phyloP scores from a whole-genome alignment of 1,140 invertebrate genomes.

The Portunus trituberculatus region DNA sequence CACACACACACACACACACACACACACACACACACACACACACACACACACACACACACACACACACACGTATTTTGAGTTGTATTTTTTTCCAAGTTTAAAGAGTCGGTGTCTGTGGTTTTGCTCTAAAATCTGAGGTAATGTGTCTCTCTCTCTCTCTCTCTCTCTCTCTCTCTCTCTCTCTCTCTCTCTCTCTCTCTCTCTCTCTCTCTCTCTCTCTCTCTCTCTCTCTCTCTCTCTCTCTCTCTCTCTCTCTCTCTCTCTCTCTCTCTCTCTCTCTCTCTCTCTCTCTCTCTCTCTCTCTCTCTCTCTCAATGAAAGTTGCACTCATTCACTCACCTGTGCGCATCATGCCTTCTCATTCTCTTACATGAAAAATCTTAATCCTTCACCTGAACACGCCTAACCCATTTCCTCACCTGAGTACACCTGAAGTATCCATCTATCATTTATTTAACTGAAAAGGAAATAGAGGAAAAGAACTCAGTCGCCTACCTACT shows the following conservation, averaged over 20 bases:
- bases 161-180: constrained; percentile 11
- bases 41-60: not conserved
- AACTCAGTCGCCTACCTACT: too few relatives aligned
- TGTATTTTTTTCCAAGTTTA: not conserved
- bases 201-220: constrained; percentile 11
- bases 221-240: constrained; percentile 17
- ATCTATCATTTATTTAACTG: not conserved
- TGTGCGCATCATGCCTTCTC: not conserved
- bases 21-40: not conserved
- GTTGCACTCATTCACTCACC: not conserved
- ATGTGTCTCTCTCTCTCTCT: not conserved
- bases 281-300: constrained; percentile 20
- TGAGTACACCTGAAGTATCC: not conserved
- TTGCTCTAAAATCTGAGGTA: not conserved
- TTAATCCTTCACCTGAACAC: not conserved
- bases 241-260: constrained; percentile 20
- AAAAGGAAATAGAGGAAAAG: too few relatives aligned
- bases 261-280: constrained; percentile 20
- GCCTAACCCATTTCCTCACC: not conserved
- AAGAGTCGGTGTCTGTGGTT: not conserved
- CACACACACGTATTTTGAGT: not conserved
- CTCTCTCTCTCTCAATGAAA: not conserved
- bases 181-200: constrained; percentile 11
- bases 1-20: not conserved
- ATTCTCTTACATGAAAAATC: not conserved